Evolutionary conservation across 2,113 vertebrate species (phyloP), one percentile per base, ranked within the genome.

Genomic region (Tapirus terrestris): DNA sequence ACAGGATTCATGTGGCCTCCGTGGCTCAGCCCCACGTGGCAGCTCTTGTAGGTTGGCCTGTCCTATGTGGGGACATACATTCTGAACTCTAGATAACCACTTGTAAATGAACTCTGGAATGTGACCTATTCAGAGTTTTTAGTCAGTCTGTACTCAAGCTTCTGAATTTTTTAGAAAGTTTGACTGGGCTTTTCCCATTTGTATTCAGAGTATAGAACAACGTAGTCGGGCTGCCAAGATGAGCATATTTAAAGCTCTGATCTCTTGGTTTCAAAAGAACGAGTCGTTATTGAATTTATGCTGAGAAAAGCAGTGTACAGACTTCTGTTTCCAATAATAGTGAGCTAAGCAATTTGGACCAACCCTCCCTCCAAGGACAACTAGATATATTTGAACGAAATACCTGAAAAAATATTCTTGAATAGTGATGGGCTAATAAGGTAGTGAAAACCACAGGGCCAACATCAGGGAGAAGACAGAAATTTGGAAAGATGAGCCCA

Each of bases 21-120:
- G 33, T 16, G 63, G 33, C 4, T 68, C 20, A 17, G 63, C 29
- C 61, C 21, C 11, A 5, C 0, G 0, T 1, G 0, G 5, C 53
- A 39, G n/a, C 21, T 63, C 63, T 51, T 8, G 82, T 29, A 53
- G 63, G 21, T 0, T 9, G 17, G 8, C 8, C 70, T 63, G 43
- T 65, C 82, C 29, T 31, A 0, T 3, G 0, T 0, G 75, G 89
- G 83, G 80, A 43, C 73, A 12, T 14, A 29, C 21, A 17, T 61
- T 31, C 31, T 70, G 68, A 61, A 5, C 43, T 43, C 73, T 1
- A 36, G 65, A 48, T 48, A 81, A 3, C 39, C 13, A 2, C 65
- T 18, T 67, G 23, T 43, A 10, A 6, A 23, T 0, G 8, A 48
- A 23, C 81, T 82, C 36, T 25, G 36, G 58, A 45, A 48, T 1